phyloP scores from a whole-genome alignment of 2,113 vertebrate genomes.

The Pelmatolapia mariae region DNA sequence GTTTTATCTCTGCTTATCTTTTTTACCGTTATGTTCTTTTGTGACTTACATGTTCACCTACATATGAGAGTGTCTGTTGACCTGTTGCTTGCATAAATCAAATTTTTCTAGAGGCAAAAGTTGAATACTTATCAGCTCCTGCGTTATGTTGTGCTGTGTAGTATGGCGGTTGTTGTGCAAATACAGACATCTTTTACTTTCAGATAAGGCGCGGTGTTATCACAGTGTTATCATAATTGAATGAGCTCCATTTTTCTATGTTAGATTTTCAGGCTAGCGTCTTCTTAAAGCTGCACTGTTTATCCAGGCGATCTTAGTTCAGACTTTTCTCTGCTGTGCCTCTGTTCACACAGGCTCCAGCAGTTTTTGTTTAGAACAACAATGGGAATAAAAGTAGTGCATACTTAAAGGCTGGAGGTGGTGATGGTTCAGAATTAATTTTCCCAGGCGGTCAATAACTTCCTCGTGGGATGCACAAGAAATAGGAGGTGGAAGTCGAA shows the following conservation, averaged over 20 bases:
- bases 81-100: neutral
- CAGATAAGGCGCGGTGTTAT: conserved; percentile 10
- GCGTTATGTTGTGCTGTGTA: neutral
- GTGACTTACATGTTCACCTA: neutral
- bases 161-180: neutral
- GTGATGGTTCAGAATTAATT: conserved; percentile 66
- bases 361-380: conserved; percentile 40
- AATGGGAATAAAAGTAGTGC: conserved; percentile 54
- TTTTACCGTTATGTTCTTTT: neutral
- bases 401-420: conserved; percentile 44
- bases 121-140: neutral
- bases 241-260: neutral
- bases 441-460: conserved; percentile 86
- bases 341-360: neutral
- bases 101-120: neutral
- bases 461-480: conserved; percentile 73
- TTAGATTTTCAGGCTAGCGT: neutral
- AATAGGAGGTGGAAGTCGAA: conserved; percentile 79
- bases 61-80: neutral
- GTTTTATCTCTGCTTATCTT: conserved; percentile 2
- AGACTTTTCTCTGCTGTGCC: neutral
- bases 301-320: conserved; percentile 2
- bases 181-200: neutral
- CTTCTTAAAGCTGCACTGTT: neutral
- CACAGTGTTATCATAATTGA: conserved; percentile 17